Percentiles rank a stretch among this genome's conserved stretches.
Evolutionary conservation across 2,888 invertebrate genomes (phyloP).

Genomic region (Pheosia tremula): DNA sequence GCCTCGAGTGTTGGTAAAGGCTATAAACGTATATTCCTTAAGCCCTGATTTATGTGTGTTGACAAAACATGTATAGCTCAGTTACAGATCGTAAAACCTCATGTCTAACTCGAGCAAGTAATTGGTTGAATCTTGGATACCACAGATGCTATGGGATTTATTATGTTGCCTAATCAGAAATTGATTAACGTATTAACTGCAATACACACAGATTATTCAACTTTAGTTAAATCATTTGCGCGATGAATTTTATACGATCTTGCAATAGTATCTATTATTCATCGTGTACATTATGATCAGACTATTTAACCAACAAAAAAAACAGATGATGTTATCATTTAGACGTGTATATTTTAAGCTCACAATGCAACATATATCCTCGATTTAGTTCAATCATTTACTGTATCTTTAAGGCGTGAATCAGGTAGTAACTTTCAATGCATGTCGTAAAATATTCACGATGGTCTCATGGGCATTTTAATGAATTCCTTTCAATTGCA

Average conservation of each 20-base stretch:
- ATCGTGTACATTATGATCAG: too few relatives aligned
- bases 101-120: conserved; percentile 3
- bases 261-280: too few relatives aligned
- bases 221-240: too few relatives aligned
- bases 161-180: background rate
- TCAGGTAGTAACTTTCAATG: too few relatives aligned
- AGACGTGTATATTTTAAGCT: too few relatives aligned
- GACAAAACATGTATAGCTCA: conserved; percentile 19
- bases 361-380: too few relatives aligned
- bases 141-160: background rate
- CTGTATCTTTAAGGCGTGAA: too few relatives aligned
- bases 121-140: background rate
- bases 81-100: conserved; percentile 14
- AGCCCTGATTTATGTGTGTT: conserved; percentile 29
- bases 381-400: too few relatives aligned
- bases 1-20: conserved; percentile 21
- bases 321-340: too few relatives aligned
- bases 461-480: conserved; percentile 6
- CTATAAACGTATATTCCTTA: conserved; percentile 25
- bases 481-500: conserved; percentile 18
- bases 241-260: too few relatives aligned
- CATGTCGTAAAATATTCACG: too few relatives aligned
- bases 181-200: background rate
- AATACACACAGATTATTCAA: background rate
- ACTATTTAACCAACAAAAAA: too few relatives aligned